phyloP scores from a whole-genome alignment of 2,113 vertebrate genomes.

The Euleptes europaea region DNA sequence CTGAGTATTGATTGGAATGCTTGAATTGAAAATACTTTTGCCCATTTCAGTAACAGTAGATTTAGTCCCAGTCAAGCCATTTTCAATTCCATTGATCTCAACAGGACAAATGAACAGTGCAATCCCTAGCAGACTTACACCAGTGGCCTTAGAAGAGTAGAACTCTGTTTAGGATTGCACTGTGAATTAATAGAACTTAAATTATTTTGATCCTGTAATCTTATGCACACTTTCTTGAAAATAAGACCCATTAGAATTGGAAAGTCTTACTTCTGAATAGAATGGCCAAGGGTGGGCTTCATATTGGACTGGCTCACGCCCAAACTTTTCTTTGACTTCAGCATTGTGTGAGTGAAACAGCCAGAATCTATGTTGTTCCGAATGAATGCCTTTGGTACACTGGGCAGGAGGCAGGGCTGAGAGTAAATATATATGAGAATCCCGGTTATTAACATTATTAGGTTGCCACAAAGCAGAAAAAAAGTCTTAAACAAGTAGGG shows the following conservation, averaged over 20 bases:
- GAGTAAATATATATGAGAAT: slow-evolving; percentile 23
- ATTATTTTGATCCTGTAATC: not conserved
- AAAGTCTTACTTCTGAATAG: not conserved
- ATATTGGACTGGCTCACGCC: not conserved
- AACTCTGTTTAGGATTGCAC: no score
- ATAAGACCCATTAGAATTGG: not conserved
- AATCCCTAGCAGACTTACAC: no score
- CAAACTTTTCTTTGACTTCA: not conserved
- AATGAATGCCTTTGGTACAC: not conserved
- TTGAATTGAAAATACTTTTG: not conserved
- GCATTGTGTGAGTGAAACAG: not conserved
- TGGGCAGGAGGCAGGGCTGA: not conserved
- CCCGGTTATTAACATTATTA: slow-evolving; percentile 7
- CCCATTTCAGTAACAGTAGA: not conserved
- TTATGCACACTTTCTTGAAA: not conserved
- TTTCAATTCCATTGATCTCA: not conserved
- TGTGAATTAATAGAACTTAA: not conserved
- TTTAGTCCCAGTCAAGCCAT: not conserved
- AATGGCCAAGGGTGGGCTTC: not conserved
- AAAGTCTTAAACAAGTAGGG: slow-evolving; percentile 50
- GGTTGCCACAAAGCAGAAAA: slow-evolving; percentile 3
- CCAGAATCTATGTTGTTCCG: not conserved
- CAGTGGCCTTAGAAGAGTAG: no score
- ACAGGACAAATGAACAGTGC: no score
- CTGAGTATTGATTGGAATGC: not conserved